Evolutionary conservation across 1,140 invertebrate genomes (phyloP).

Genomic region (Schlechtendalia chinensis): DNA sequence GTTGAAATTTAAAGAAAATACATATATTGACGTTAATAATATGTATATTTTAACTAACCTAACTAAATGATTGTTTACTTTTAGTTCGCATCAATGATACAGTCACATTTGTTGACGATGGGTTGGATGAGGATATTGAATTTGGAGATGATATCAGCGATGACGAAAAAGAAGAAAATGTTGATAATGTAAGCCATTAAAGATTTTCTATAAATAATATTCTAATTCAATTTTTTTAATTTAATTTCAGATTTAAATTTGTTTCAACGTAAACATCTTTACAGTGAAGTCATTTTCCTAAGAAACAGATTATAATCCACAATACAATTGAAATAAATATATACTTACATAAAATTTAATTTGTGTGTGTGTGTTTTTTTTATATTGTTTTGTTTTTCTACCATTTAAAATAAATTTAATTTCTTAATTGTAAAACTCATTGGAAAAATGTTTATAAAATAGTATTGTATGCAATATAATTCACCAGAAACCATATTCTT

Average conservation of each 20-base stretch:
- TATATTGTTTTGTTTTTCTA: not conserved
- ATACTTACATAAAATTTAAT: not conserved
- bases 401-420: not conserved
- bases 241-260: constrained; percentile 37
- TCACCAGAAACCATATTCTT: not conserved
- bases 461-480: not conserved
- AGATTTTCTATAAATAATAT: not conserved
- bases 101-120: constrained; percentile 89
- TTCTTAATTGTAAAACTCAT: not conserved
- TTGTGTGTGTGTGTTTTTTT: not conserved
- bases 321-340: constrained; percentile 27
- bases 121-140: constrained; percentile 91
- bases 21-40: too few species aligned
- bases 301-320: constrained; percentile 6
- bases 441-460: too few species aligned
- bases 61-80: not conserved
- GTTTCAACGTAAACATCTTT: not conserved
- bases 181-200: constrained; percentile 59
- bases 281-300: constrained; percentile 6
- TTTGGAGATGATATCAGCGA: constrained; percentile 90
- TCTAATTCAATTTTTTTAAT: constrained; percentile 10
- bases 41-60: too few species aligned
- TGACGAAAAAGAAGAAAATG: constrained; percentile 79
- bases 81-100: constrained; percentile 88
- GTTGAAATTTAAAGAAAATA: too few species aligned